Conservation (phyloP, 2,888 invertebrate species). For the Oscheius sp. region DNA sequence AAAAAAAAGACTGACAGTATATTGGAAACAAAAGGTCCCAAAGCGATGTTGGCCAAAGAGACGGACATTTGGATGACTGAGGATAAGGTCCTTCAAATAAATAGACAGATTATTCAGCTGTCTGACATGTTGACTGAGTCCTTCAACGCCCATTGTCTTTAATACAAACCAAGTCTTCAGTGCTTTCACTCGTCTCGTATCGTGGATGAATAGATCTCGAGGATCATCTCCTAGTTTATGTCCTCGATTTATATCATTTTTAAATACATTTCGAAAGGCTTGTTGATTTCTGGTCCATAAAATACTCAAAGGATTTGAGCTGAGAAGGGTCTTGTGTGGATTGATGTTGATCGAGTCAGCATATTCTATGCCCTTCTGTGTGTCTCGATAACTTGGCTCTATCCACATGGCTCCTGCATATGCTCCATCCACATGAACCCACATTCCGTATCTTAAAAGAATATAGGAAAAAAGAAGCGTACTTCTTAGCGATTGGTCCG, state of each 20-base stretch:
- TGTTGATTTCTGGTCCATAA: constrained; percentile 21
- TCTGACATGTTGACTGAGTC: constrained; percentile 25
- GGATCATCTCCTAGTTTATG: background rate
- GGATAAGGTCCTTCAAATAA: constrained; percentile 25
- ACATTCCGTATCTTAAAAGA: constrained; percentile 77
- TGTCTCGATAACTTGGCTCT: constrained; percentile 86
- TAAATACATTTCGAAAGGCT: constrained; percentile 2
- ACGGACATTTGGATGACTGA: constrained; percentile 29
- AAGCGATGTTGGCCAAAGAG: constrained; percentile 28
- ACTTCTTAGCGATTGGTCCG: constrained; percentile 79
- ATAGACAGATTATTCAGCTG: constrained; percentile 7
- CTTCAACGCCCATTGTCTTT: constrained; percentile 26
- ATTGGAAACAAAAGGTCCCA: constrained; percentile 32
- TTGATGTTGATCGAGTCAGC: constrained; percentile 47
- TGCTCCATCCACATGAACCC: constrained; percentile 91
- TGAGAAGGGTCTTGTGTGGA: constrained; percentile 41
- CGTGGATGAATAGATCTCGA: background rate
- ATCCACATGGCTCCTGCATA: constrained; percentile 95
- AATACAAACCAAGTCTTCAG: constrained; percentile 27
- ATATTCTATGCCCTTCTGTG: constrained; percentile 73
- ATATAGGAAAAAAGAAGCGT: too few species aligned
- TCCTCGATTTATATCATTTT: background rate
- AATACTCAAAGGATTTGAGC: constrained; percentile 24
- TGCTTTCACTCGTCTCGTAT: background rate
- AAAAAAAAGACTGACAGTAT: too few species aligned